These are phyloP conservation scores for Brachypterus glaber DNA, from an alignment of 2,888 invertebrate genomes.

Conservation along the genomic window DNA sequence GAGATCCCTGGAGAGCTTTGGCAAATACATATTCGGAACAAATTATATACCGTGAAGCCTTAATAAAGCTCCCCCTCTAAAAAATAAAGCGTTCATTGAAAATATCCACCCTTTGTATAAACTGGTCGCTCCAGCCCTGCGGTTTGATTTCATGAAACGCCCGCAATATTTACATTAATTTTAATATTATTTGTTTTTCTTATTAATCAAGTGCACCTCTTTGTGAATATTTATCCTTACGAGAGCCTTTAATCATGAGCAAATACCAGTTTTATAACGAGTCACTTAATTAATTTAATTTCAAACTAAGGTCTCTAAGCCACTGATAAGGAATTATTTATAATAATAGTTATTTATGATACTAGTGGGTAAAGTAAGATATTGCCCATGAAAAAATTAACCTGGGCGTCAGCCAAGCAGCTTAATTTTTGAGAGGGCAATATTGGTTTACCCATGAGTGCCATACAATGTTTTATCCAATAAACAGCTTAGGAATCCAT, in stretches of 20 bases:
- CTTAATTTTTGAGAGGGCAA: too few relatives aligned
- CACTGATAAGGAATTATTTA: too few relatives aligned
- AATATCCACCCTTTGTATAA: slow-evolving; percentile 31
- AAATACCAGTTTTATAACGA: too few relatives aligned
- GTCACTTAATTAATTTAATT: too few relatives aligned
- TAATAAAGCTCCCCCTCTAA: slow-evolving; percentile 14
- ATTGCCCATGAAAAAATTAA: too few relatives aligned
- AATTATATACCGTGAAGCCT: slow-evolving; percentile 26
- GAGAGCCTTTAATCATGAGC: not conserved
- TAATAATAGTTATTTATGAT: too few relatives aligned
- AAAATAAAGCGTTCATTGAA: slow-evolving; percentile 2
- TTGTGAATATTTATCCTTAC: slow-evolving; percentile 13
- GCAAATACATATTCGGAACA: slow-evolving; percentile 34
- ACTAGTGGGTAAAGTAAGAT: too few relatives aligned
- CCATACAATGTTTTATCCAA: too few relatives aligned
- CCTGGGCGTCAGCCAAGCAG: too few relatives aligned
- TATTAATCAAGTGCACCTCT: slow-evolving; percentile 28
- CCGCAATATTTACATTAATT: slow-evolving; percentile 36
- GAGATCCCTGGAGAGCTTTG: slow-evolving; percentile 25
- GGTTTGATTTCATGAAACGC: slow-evolving; percentile 35
- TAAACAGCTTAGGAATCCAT: too few relatives aligned
- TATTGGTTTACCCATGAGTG: too few relatives aligned
- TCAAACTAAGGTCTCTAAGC: too few relatives aligned
- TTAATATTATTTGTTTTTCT: slow-evolving; percentile 36
- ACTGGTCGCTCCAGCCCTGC: slow-evolving; percentile 32